phyloP scores from a whole-genome alignment of 2,113 vertebrate genomes.

The Seriola dumerili region DNA sequence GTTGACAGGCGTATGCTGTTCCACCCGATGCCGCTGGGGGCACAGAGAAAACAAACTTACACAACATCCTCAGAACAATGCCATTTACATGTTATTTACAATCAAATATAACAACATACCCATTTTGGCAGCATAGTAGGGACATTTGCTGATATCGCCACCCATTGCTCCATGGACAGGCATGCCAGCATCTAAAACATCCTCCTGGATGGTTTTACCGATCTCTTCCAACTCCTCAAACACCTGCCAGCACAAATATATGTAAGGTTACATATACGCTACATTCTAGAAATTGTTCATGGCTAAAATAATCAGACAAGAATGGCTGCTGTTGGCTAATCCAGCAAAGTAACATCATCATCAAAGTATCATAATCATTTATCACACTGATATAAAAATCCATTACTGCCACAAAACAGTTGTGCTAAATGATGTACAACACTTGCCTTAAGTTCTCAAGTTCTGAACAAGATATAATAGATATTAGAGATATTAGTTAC shows the following conservation, averaged over 20 bases:
- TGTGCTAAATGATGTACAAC: neutral
- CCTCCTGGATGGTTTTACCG: constrained; percentile 85
- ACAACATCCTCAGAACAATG: neutral
- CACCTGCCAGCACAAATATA: constrained; percentile 83
- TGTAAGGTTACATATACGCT: neutral
- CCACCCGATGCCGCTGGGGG: constrained; percentile 80
- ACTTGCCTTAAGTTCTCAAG: neutral
- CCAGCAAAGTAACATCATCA: neutral
- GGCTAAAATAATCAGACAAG: neutral
- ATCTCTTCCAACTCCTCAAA: constrained; percentile 94
- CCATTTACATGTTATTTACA: neutral
- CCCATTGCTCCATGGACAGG: constrained; percentile 86
- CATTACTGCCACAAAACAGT: no score
- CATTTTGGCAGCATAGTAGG: constrained; percentile 89
- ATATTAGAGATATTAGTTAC: neutral
- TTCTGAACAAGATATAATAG: no score
- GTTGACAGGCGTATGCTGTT: constrained; percentile 81
- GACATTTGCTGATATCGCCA: constrained; percentile 93
- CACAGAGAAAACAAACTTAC: neutral
- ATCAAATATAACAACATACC: constrained; percentile 75
- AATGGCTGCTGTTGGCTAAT: no score
- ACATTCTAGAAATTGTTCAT: neutral
- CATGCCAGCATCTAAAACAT: constrained; percentile 83
- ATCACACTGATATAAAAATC: no score
- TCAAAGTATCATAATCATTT: neutral